Conservation (phyloP, 2,888 invertebrate genomes). For the Bembecia ichneumoniformis region DNA sequence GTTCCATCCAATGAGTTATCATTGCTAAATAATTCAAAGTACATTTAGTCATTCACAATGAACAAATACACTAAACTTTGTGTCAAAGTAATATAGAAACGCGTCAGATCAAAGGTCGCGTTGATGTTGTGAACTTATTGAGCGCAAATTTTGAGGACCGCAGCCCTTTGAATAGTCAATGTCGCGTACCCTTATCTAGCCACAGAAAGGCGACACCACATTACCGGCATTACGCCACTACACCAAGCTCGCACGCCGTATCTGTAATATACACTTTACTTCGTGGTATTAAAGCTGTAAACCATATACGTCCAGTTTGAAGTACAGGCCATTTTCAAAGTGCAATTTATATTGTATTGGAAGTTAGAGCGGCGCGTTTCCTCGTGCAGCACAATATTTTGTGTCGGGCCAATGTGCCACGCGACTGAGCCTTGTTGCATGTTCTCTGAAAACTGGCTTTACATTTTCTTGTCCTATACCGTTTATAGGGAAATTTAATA, state of each 20-base stretch:
- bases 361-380: constrained; percentile 55
- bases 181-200: constrained; percentile 71
- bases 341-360: constrained; percentile 73
- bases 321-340: constrained; percentile 63
- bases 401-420: constrained; percentile 51
- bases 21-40: no score
- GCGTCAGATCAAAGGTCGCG: constrained; percentile 39
- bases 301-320: constrained; percentile 43
- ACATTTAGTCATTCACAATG: no score
- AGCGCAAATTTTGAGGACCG: constrained; percentile 71
- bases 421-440: constrained; percentile 41
- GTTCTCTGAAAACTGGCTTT: constrained; percentile 35
- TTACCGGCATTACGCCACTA: constrained; percentile 66
- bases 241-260: constrained; percentile 18
- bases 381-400: constrained; percentile 59
- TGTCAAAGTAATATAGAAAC: constrained; percentile 5
- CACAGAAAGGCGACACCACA: constrained; percentile 71
- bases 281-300: constrained; percentile 42
- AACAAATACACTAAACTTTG: background rate
- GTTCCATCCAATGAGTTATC: no score
- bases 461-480: constrained; percentile 33
- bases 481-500: constrained; percentile 38
- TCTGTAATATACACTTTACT: constrained; percentile 38
- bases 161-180: constrained; percentile 73
- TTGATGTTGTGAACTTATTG: constrained; percentile 65